phyloP scores from a whole-genome alignment of 1,140 invertebrate species.

The Doryteuthis pealeii region DNA sequence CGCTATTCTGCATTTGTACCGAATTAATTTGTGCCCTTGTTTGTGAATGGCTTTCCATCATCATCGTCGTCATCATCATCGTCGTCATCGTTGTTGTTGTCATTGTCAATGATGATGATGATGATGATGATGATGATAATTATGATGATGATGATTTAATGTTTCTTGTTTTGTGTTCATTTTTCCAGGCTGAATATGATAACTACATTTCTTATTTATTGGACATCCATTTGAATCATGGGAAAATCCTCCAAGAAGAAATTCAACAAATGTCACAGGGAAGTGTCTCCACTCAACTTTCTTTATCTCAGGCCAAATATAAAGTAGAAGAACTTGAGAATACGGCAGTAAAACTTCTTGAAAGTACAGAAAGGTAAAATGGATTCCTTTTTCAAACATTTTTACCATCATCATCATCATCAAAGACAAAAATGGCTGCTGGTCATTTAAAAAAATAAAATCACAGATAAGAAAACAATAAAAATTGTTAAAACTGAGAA shows the following conservation, averaged over 20 bases:
- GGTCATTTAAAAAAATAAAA: background rate
- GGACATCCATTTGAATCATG: constrained; percentile 49
- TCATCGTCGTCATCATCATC: background rate
- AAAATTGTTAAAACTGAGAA: no score
- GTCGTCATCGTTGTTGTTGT: background rate
- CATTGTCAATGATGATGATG: no score
- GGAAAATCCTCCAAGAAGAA: constrained; percentile 48
- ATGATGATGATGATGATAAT: no score
- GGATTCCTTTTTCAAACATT: background rate
- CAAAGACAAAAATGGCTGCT: background rate
- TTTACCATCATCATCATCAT: background rate
- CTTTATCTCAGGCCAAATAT: constrained; percentile 39
- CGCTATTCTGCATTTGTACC: no score
- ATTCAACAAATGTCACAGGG: constrained; percentile 47
- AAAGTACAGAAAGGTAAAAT: no score
- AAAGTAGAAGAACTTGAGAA: constrained; percentile 27
- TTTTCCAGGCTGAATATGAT: constrained; percentile 54
- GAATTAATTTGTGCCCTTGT: no score
- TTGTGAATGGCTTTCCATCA: background rate
- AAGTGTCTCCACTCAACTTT: constrained; percentile 42
- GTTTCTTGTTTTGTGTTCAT: background rate
- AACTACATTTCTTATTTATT: constrained; percentile 51
- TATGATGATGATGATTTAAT: no score
- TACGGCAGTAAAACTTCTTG: no score
- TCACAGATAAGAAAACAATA: background rate